Conservation (phyloP, 2,113 vertebrate species). For the Helogale parvula region DNA sequence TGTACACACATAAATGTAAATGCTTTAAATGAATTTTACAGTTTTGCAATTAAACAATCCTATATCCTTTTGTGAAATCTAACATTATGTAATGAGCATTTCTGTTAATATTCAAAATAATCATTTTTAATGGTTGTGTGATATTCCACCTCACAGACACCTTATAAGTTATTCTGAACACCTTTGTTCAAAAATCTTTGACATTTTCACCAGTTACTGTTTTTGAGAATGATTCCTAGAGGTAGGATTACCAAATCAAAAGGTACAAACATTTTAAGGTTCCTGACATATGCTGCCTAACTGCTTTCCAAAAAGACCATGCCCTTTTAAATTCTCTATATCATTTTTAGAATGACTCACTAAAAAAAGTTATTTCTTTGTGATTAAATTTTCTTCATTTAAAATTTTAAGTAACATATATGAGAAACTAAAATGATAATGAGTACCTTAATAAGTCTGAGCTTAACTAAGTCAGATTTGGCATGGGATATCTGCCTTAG, state of each 20-base stretch:
- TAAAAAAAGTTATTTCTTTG: conserved; percentile 37
- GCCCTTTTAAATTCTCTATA: conserved; percentile 30
- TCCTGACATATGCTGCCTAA: background rate
- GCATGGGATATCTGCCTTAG: background rate
- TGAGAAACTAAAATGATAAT: conserved; percentile 51
- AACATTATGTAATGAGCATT: background rate
- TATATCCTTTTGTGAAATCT: conserved; percentile 38
- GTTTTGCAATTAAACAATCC: conserved; percentile 32
- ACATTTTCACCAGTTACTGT: background rate
- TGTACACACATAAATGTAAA: background rate
- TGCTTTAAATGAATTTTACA: conserved; percentile 23
- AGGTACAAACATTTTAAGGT: background rate
- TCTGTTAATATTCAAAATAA: background rate
- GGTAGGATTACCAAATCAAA: conserved; percentile 25
- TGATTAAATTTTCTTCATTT: conserved; percentile 12
- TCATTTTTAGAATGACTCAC: background rate
- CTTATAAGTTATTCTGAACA: background rate
- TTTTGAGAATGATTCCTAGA: conserved; percentile 20
- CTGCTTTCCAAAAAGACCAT: background rate
- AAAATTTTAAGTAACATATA: conserved; percentile 38
- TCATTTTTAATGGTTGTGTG: background rate
- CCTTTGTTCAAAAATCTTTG: background rate
- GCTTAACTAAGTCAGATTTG: background rate
- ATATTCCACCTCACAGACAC: background rate
- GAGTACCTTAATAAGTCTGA: conserved; percentile 23